Evolutionary conservation across 2,888 invertebrate genomes (phyloP).

Genomic region (Lampropteryx suffumata): DNA sequence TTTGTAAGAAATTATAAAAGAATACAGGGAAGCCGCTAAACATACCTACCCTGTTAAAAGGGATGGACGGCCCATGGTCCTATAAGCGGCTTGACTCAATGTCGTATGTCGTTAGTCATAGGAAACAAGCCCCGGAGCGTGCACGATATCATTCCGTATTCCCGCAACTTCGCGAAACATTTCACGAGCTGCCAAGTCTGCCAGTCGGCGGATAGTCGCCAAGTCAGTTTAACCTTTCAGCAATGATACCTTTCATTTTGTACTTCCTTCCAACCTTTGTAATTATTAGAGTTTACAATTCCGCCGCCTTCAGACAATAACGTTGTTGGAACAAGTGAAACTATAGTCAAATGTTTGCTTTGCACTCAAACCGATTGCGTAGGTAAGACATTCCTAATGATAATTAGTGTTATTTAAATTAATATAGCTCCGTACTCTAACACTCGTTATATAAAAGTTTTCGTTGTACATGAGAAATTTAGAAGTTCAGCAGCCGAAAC

Average conservation of each 20-base stretch:
- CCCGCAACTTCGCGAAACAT: conserved; percentile 48
- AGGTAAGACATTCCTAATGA: conserved; percentile 57
- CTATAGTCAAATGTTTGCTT: conserved; percentile 69
- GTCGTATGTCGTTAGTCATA: conserved; percentile 37
- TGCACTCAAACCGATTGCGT: conserved; percentile 67
- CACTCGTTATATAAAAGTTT: conserved; percentile 16
- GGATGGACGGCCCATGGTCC: too few species aligned
- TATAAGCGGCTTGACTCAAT: too few species aligned
- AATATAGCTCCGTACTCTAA: conserved; percentile 15
- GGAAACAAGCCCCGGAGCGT: conserved; percentile 57
- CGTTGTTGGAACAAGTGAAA: conserved; percentile 61
- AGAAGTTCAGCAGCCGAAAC: conserved; percentile 21
- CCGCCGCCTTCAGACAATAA: conserved; percentile 47
- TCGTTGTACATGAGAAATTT: conserved; percentile 21
- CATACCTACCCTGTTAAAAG: too few species aligned
- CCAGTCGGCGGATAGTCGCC: conserved; percentile 59
- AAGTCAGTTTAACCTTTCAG: conserved; percentile 37
- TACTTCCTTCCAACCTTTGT: conserved; percentile 38
- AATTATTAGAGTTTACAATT: conserved; percentile 45
- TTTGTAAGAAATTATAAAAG: too few species aligned
- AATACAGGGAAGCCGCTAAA: too few species aligned
- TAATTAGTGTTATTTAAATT: conserved; percentile 34
- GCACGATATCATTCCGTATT: conserved; percentile 48
- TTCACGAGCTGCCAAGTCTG: conserved; percentile 62
- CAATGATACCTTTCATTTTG: conserved; percentile 41